These are phyloP conservation scores for Lamproptera curius DNA, from an alignment of 2,888 invertebrate genomes.

Conservation along the genomic window DNA sequence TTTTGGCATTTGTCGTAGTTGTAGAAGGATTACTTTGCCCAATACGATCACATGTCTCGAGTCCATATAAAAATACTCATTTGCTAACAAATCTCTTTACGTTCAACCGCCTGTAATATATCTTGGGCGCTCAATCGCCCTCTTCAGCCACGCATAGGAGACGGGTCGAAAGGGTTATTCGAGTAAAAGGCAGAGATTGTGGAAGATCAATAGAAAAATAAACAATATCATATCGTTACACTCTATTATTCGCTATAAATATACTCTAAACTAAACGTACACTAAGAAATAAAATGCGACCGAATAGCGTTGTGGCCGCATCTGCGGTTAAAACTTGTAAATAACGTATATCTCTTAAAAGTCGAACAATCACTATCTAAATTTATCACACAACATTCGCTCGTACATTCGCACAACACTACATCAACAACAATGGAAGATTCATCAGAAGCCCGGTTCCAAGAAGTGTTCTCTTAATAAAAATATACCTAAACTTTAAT, in stretches of 20 bases:
- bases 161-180: constrained; percentile 24
- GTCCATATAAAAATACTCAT: constrained; percentile 40
- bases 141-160: not conserved
- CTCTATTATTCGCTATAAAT: constrained; percentile 36
- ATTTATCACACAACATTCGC: constrained; percentile 20
- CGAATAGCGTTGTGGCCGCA: constrained; percentile 26
- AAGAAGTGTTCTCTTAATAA: constrained; percentile 40
- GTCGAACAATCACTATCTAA: constrained; percentile 17
- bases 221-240: constrained; percentile 34
- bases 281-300: constrained; percentile 33
- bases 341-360: constrained; percentile 31
- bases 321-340: constrained; percentile 38
- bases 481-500: too few relatives aligned
- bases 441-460: constrained; percentile 60
- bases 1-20: constrained; percentile 4
- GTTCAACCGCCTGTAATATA: constrained; percentile 25
- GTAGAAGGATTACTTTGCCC: not conserved
- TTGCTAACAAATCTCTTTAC: constrained; percentile 27
- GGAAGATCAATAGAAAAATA: constrained; percentile 64
- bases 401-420: constrained; percentile 25
- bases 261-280: constrained; percentile 37
- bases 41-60: constrained; percentile 20
- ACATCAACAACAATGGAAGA: constrained; percentile 68
- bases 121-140: constrained; percentile 12
- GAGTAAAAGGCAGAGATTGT: constrained; percentile 32